Percentiles rank a stretch among this genome's conserved stretches.
Evolutionary conservation across 2,888 invertebrate species (phyloP).

Genomic region (Sepiola atlantica): DNA sequence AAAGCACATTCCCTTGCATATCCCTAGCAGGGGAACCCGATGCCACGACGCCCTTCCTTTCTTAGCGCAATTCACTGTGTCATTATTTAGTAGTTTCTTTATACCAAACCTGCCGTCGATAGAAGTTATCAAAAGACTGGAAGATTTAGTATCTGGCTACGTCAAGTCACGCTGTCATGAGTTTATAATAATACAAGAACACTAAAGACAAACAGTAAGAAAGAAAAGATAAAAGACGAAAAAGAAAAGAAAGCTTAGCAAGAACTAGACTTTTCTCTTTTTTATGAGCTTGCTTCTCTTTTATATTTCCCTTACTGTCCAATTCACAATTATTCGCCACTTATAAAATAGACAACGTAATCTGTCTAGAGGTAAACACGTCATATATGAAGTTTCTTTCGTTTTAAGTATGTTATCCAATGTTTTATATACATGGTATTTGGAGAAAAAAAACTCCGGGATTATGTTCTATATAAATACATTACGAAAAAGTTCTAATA

Average conservation of each 20-base stretch:
- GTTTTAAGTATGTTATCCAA: not conserved
- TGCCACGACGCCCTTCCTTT: not conserved
- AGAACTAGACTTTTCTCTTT: not conserved
- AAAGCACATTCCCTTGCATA: not conserved
- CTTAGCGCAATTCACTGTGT: not conserved
- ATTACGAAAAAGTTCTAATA: too few relatives aligned
- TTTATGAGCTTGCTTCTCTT: not conserved
- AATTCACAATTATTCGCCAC: constrained; percentile 32
- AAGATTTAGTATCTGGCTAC: constrained; percentile 9
- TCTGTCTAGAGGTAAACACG: not conserved
- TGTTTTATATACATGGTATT: not conserved
- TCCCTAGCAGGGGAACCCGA: constrained; percentile 15
- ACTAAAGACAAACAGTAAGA: too few relatives aligned
- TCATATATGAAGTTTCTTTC: not conserved
- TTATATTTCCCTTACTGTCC: not conserved
- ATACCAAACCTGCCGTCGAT: not conserved
- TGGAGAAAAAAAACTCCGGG: too few relatives aligned
- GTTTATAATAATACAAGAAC: not conserved
- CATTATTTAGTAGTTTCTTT: constrained; percentile 32
- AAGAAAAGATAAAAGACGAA: not conserved
- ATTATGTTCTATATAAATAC: too few relatives aligned
- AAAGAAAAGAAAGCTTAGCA: not conserved
- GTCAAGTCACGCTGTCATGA: constrained; percentile 1
- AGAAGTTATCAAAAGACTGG: constrained; percentile 32
- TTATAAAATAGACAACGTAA: not conserved